Evolutionary conservation across 2,113 vertebrate genomes (phyloP), one percentile per base, ranked within the genome.

Genomic region (Enhydra lutris): DNA sequence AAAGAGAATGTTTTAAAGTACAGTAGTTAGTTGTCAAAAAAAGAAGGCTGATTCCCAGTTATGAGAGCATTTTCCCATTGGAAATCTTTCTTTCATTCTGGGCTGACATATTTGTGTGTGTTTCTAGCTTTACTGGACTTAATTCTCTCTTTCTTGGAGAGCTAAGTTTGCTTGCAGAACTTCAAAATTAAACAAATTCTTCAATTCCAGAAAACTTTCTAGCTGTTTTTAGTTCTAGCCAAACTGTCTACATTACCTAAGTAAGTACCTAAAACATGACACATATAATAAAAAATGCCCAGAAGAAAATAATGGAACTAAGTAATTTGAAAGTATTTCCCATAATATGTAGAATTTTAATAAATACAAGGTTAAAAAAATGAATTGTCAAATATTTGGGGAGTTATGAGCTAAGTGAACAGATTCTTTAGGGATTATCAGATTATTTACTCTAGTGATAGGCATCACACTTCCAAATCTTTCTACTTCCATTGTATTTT

Each of bases 51-150:
- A 67, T 95, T 94, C 90, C 45, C 24, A 94, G 29, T 81, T 91
- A 91, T 20, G 59, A 92, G n/a, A 78, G 36, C 6, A 94, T 96
- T 96, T 96, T 79, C 71, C 79, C 50, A 59, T 10, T 61, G 50
- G 59, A 96, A 96, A 71, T 74, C 52, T 36, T 93, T 45, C 65
- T 88, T 94, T 91, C 42, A 31, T 89, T 96, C 34, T 76, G 42
- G 36, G 18, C 61, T 94, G 74, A 65, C 24, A n/a, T 73, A 89
- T 93, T 94, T 96, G 36, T 29, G 15, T 26, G 1, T 31, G 1
- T 79, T 91, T 84, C 45, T 90, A 71, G 13, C 71, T 78, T 88
- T 55, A 65, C 55, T 90, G 14, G 39, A 1, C 29, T 94, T 23
- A 36, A 88, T 92, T 96, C 86, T 87, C 42, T 84, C 47, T n/a